Conservation (phyloP, 2,888 invertebrate species). For the Ommatoiulus sabulosus region DNA sequence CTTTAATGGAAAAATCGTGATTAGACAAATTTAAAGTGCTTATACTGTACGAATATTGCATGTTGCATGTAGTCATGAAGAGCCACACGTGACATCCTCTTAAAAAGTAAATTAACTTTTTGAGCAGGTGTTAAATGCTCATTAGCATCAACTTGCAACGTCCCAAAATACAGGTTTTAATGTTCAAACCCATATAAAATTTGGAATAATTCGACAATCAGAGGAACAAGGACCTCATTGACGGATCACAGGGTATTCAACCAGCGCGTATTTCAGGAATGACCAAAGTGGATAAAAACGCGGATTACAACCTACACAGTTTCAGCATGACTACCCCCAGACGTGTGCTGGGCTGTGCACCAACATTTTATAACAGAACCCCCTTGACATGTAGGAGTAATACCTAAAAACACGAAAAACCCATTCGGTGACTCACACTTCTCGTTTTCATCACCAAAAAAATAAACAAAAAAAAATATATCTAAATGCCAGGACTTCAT, state of each 20-base stretch:
- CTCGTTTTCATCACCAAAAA: not conserved
- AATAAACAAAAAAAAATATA: not conserved
- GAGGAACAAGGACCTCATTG: not conserved
- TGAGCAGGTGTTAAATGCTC: too few relatives aligned
- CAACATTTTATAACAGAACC: not conserved
- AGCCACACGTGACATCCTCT: too few relatives aligned
- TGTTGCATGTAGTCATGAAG: too few relatives aligned
- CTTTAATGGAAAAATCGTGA: too few relatives aligned
- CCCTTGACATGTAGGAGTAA: not conserved
- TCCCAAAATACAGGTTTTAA: not conserved
- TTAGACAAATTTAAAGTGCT: too few relatives aligned
- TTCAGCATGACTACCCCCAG: not conserved
- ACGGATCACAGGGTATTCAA: not conserved
- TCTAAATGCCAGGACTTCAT: not conserved
- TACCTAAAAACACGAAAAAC: not conserved
- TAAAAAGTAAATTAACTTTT: not conserved
- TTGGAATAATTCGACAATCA: not conserved
- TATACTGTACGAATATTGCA: too few relatives aligned
- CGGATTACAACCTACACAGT: not conserved
- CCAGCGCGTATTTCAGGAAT: conserved; percentile 9
- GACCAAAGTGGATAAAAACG: conserved; percentile 6
- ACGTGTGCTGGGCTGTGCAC: not conserved
- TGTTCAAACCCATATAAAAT: not conserved
- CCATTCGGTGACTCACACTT: not conserved
- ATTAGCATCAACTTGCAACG: not conserved